Evolutionary conservation across 2,888 invertebrate genomes (phyloP).

Genomic region (Apamea epomidion): DNA sequence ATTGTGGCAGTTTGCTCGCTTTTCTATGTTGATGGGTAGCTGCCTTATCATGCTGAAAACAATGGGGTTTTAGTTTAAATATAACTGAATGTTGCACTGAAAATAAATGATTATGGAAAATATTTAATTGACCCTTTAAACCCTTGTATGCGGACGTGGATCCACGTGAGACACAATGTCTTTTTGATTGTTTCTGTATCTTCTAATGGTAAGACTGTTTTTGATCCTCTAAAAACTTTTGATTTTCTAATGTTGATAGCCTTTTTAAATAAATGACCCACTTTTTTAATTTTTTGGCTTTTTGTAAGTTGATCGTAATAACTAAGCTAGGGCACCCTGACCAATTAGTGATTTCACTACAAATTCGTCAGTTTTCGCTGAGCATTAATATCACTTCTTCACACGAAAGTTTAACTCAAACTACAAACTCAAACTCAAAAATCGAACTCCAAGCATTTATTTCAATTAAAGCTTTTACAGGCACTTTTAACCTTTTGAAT

Average conservation of each 20-base stretch:
- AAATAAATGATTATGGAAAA: background rate
- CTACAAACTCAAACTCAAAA: too few relatives aligned
- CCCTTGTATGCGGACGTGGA: too few relatives aligned
- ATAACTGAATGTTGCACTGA: background rate
- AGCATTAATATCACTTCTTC: background rate
- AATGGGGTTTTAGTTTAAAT: background rate
- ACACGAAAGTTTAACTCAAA: background rate
- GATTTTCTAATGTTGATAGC: background rate
- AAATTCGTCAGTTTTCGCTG: background rate
- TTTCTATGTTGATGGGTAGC: slow-evolving; percentile 13
- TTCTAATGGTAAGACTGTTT: background rate
- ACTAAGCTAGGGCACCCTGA: background rate
- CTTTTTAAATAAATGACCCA: background rate
- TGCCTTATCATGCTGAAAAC: background rate
- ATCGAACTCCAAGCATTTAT: too few relatives aligned
- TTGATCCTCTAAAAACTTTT: background rate
- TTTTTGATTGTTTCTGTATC: background rate
- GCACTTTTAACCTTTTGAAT: background rate
- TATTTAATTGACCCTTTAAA: background rate
- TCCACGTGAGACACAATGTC: too few relatives aligned
- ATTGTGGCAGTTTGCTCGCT: slow-evolving; percentile 17
- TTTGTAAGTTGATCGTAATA: background rate
- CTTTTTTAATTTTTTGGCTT: background rate
- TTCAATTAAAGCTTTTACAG: too few relatives aligned
- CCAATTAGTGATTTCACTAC: too few relatives aligned